These are phyloP conservation scores for Drosophila murphyi DNA, from an alignment of 1,140 invertebrate genomes.

Conservation along the genomic window DNA sequence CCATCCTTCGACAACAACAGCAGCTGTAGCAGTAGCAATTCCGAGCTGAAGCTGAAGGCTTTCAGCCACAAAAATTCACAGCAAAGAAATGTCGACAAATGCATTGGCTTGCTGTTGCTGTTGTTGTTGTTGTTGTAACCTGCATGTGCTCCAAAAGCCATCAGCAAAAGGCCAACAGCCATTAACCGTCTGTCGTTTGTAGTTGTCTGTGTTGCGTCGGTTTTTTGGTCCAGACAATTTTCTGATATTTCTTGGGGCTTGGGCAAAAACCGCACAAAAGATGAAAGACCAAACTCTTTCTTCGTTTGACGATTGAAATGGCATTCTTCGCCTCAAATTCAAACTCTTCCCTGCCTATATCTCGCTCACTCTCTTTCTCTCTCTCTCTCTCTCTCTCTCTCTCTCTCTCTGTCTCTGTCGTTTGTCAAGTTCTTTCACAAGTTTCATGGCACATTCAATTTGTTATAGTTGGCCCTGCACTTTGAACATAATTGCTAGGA, in stretches of 20 bases:
- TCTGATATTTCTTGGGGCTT: background rate
- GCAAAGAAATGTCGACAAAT: conserved; percentile 43
- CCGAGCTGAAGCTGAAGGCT: conserved; percentile 41
- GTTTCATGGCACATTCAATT: conserved; percentile 70
- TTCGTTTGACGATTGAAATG: conserved; percentile 43
- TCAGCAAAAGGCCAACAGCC: conserved; percentile 22
- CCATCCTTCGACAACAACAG: conserved; percentile 48
- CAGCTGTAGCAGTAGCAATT: conserved; percentile 21
- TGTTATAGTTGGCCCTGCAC: conserved; percentile 30
- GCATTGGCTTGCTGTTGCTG: conserved; percentile 18
- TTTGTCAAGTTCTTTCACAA: conserved; percentile 16
- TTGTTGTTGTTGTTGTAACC: conserved; percentile 31
- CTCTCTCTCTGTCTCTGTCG: conserved; percentile 19
- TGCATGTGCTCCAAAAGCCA: conserved; percentile 36
- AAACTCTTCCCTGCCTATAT: background rate
- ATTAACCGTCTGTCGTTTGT: background rate
- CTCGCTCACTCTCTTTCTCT: conserved; percentile 5
- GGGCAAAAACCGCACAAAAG: conserved; percentile 59
- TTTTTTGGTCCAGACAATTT: conserved; percentile 29
- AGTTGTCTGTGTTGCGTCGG: background rate
- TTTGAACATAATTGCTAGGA: conserved; percentile 29
- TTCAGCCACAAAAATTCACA: conserved; percentile 59
- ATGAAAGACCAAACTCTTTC: conserved; percentile 55
- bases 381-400: conserved; percentile 11
- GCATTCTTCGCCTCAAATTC: background rate